Conservation (phyloP, 2,797 vertebrate genomes). For the Liparis tanakae region DNA sequence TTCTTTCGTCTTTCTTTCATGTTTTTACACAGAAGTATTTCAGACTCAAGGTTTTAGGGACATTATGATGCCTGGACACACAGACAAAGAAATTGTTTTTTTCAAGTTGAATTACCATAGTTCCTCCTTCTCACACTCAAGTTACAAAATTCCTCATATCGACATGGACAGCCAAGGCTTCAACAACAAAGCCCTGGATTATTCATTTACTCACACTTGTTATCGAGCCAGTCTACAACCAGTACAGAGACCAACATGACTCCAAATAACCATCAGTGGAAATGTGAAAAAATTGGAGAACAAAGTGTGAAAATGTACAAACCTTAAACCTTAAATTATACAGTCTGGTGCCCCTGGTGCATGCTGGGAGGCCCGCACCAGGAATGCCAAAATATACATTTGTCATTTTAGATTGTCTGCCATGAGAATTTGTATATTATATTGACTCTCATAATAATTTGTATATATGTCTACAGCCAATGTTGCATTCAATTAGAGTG, state of each 20-base stretch:
- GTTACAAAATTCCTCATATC: not conserved
- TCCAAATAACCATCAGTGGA: not conserved
- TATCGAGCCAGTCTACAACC: not conserved
- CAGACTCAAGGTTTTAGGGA: not conserved
- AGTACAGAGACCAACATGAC: not conserved
- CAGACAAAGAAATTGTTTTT: not conserved
- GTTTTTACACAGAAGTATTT: slow-evolving; percentile 8
- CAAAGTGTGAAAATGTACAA: not conserved
- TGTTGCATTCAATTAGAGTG: too few relatives aligned
- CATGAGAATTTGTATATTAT: too few relatives aligned
- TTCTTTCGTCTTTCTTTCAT: not conserved
- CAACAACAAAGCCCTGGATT: not conserved
- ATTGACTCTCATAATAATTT: not conserved
- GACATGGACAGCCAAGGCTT: not conserved
- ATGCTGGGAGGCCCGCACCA: not conserved
- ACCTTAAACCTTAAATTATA: not conserved
- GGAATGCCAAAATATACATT: not conserved
- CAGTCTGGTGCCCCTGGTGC: not conserved
- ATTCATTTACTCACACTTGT: not conserved
- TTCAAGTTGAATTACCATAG: not conserved
- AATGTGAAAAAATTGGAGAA: not conserved
- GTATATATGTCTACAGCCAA: not conserved
- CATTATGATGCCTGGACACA: not conserved
- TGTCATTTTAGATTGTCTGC: not conserved
- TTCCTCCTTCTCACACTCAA: not conserved